Conservation (phyloP, 2,888 invertebrate species). For the Spodoptera littoralis region DNA sequence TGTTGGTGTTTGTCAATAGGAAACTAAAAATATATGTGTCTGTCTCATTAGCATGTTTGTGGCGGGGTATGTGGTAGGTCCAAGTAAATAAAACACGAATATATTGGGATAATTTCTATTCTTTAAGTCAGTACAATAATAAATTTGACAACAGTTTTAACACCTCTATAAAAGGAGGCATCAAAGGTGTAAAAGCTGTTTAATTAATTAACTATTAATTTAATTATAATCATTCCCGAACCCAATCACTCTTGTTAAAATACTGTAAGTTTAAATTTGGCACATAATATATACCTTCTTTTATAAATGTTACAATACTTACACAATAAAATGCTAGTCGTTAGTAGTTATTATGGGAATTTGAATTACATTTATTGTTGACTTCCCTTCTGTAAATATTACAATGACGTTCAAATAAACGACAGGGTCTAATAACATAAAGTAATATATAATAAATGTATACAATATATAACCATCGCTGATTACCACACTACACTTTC, state of each 20-base stretch:
- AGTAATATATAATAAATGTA: slow-evolving; percentile 47
- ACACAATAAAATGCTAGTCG: slow-evolving; percentile 13
- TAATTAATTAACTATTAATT: slow-evolving; percentile 71
- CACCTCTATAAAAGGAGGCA: slow-evolving; percentile 79
- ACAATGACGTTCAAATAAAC: slow-evolving; percentile 41
- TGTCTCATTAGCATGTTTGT: too few species aligned
- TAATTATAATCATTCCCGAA: slow-evolving; percentile 55
- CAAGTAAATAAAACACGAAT: slow-evolving; percentile 37
- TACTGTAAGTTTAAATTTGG: slow-evolving; percentile 62
- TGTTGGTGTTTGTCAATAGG: too few species aligned
- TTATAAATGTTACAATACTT: slow-evolving; percentile 36
- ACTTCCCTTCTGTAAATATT: slow-evolving; percentile 27
- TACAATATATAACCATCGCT: slow-evolving; percentile 60
- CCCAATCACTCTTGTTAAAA: slow-evolving; percentile 37
- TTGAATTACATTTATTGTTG: slow-evolving; percentile 18
- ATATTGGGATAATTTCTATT: slow-evolving; percentile 83
- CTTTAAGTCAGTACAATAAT: slow-evolving; percentile 84
- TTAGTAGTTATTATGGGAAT: slow-evolving; percentile 12
- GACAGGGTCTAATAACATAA: slow-evolving; percentile 42
- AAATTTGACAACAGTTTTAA: slow-evolving; percentile 84
- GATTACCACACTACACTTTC: slow-evolving; percentile 66
- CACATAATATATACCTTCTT: slow-evolving; percentile 57
- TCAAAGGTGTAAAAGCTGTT: slow-evolving; percentile 84
- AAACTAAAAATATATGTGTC: too few species aligned
- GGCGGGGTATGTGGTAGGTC: neutral